Evolutionary conservation across 1,140 invertebrate genomes (phyloP).

Genomic region (Zaprionus camerounensis): DNA sequence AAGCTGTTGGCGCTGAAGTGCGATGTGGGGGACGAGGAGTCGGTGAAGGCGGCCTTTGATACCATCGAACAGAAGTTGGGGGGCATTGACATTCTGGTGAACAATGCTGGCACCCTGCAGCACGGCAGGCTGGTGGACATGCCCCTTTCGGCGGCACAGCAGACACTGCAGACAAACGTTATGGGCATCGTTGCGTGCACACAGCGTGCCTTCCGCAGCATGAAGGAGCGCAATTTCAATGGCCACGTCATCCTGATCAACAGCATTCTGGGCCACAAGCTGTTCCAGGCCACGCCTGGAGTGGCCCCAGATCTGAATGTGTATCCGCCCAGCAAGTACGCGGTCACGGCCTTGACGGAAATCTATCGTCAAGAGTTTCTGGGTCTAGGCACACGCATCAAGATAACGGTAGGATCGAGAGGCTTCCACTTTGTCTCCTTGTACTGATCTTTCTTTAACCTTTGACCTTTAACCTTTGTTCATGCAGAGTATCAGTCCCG

Average conservation of each 20-base stretch:
- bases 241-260: not conserved
- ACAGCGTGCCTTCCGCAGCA: conserved; percentile 1
- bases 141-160: not conserved
- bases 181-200: conserved; percentile 1
- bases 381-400: not conserved
- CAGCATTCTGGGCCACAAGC: not conserved
- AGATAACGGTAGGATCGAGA: not conserved
- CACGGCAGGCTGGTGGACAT: conserved; percentile 6
- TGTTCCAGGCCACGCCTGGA: not conserved
- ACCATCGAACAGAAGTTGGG: conserved; percentile 1
- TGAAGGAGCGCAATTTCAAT: conserved; percentile 1
- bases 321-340: conserved; percentile 1
- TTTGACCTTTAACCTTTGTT: not conserved
- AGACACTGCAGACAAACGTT: not conserved
- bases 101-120: conserved; percentile 1
- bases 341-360: not conserved
- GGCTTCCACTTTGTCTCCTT: too few species aligned
- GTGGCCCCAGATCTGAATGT: not conserved
- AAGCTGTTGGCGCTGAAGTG: not conserved
- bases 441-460: not conserved
- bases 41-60: not conserved
- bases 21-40: not conserved
- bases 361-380: conserved; percentile 2
- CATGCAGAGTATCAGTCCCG: not conserved
- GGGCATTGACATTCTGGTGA: not conserved